Base-by-base conservation (phyloP, 2,797 vertebrate species). In the Neostethus bicornis region DNA sequence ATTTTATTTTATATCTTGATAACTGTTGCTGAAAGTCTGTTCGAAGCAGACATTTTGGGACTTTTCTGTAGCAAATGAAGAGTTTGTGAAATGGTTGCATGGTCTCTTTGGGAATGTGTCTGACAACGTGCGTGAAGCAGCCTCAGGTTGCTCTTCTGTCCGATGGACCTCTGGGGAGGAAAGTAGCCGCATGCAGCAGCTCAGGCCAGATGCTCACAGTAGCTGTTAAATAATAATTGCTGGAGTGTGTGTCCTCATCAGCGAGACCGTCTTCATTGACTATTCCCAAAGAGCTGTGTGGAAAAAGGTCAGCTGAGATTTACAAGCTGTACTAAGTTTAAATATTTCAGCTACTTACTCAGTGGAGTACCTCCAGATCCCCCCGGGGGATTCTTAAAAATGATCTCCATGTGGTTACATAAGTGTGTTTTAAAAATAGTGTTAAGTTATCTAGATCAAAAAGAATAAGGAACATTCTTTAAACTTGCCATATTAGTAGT, bases 131-230 rank as follows among this genome's bases (percentile, higher is more conserved):
- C 9, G 16, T 17, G 21, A 4, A 24, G 29, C 44, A 74, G 65
- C 77, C 78, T 77, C 70, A 70, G 73, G 84, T 70, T 72, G 49
- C 69, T 83, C 84, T 81, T 86, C 83, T 85, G 84, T 75, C 77
- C 54, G 76, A 62, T 61, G 11, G 2, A 66, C 57, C 84, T 81
- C 54, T 17, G 54, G 81, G 77, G 81, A 61, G 43, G 41, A 57
- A 66, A 42, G 38, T 43, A 65, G 54, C 67, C 57, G 53, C 39
- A 50, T 51, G 67, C 58, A 9, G 26, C 20, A 6, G 61, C 75
- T 52, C 21, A 4, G 5, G 64, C 60, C 86, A 89, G 85, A 85
- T 89, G 87, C 82, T 87, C 71, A 14, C 70, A 34, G 57, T 70
- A 75, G 59, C 74, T 71, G 69, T 84, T 81, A 70, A 81, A 84